Evolutionary conservation across 2,888 invertebrate genomes (phyloP), one percentile per base, ranked within the genome.

Genomic region (Laspeyria flexula): DNA sequence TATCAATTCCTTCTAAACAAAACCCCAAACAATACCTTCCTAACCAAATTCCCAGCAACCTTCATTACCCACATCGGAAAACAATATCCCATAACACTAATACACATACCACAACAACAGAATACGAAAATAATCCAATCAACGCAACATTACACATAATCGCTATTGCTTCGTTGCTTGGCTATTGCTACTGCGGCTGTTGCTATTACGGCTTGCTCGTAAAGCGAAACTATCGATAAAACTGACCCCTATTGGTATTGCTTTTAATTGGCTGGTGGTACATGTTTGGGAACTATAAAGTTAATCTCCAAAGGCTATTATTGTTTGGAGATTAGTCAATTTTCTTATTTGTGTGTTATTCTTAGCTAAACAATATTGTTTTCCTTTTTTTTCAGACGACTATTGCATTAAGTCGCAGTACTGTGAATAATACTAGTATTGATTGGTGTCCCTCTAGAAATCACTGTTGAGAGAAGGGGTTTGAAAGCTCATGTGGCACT

Each of bases 141-240:
- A 23, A 44, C 37, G 29, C 23, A 37, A 35, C 23, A 37, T 43
- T 11, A 37, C 37, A 30, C 23, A 15, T 44, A 30, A 44, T 44
- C 16, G 29, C 21, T 23, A 38, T 9, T 3, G 34, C 18, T 11
- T 18, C 11, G 13, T 31, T 55, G n/a, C 12, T 10, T 12, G 11
- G 25, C 35, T 13, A 38, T 48, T 41, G 58, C 29, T 39, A 38
- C 46, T 31, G 45, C 21, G 10, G 27, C 43, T 18, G 23, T 12
- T 23, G 39, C 50, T 38, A 85, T 85, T 86, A 85, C 80, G 55
- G 71, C 55, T 31, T 58, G 75, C 70, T 84, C 85, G 82, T 86
- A 83, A 86, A 75, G 55, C 65, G 59, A 49, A 74, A 80, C 85
- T 81, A 75, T 77, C 74, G 73, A 79, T 85, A 82, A 83, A 78